Evolutionary conservation across 1,140 invertebrate species (phyloP).

Genomic region (Solenopsis fugax): DNA sequence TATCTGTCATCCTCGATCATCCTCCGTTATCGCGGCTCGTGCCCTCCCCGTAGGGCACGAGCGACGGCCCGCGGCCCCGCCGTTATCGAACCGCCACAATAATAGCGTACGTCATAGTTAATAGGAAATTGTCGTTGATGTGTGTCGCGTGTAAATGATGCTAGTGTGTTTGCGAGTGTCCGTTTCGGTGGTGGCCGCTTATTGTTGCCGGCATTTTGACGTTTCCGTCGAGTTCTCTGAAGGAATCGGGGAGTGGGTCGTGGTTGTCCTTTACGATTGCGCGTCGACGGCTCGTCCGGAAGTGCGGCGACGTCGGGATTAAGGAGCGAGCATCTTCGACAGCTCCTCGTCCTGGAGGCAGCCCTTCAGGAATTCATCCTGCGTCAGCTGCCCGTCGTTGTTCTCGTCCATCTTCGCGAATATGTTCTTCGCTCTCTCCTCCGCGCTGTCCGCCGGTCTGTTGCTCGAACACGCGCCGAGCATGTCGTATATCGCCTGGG

Average conservation of each 20-base stretch:
- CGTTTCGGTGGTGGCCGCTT: conserved; percentile 21
- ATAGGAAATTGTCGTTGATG: conserved; percentile 38
- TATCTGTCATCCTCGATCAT: conserved; percentile 9
- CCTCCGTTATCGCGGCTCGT: background rate
- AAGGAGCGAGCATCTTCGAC: conserved; percentile 97
- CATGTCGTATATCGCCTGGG: conserved; percentile 99
- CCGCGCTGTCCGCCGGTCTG: conserved; percentile 96
- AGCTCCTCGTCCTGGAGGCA: conserved; percentile 99
- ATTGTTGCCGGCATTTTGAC: conserved; percentile 39
- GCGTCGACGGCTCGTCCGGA: conserved; percentile 46
- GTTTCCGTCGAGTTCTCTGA: conserved; percentile 54
- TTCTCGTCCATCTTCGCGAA: conserved; percentile 99
- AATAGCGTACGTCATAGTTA: conserved; percentile 44
- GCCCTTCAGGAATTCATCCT: conserved; percentile 99
- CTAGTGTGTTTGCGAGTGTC: conserved; percentile 26
- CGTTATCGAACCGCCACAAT: conserved; percentile 24
- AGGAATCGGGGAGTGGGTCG: conserved; percentile 24
- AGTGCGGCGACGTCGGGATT: conserved; percentile 85
- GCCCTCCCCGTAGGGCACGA: conserved; percentile 19
- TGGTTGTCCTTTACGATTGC: conserved; percentile 53
- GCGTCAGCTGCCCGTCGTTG: conserved; percentile 98
- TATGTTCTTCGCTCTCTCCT: conserved; percentile 98
- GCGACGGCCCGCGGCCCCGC: conserved; percentile 12
- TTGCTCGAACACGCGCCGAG: conserved; percentile 97
- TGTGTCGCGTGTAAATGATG: conserved; percentile 37